A percentile compares a stretch with the other conserved stretches of the same genome.
These are phyloP conservation scores for Anguilla pacifica DNA, from an alignment of 2,797 vertebrate genomes.

Conservation along the genomic window DNA sequence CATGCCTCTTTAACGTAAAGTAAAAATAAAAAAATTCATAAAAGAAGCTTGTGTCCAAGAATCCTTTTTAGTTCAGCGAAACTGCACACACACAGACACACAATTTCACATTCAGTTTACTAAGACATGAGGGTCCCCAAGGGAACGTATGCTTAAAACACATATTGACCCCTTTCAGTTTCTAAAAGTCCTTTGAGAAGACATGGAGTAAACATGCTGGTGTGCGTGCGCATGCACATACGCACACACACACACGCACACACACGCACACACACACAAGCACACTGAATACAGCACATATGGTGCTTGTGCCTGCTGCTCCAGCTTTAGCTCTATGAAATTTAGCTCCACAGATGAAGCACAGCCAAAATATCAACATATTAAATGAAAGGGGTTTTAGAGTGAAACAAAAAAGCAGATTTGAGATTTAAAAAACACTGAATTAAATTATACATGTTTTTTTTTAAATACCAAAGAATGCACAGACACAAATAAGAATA, in stretches of 20 bases:
- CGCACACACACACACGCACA: neutral
- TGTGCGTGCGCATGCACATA: neutral
- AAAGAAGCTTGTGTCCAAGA: neutral
- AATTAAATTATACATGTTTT: neutral
- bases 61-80: neutral
- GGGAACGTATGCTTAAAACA: neutral
- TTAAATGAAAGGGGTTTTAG: neutral
- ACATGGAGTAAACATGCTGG: neutral
- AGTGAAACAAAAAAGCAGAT: neutral
- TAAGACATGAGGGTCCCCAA: neutral
- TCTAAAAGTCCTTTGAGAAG: neutral
- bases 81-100: neutral
- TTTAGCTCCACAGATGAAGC: neutral
- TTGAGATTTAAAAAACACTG: neutral
- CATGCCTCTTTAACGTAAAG: constrained; percentile 71
- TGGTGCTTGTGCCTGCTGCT: neutral
- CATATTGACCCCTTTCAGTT: neutral
- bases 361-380: neutral
- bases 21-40: constrained; percentile 57
- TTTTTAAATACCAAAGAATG: neutral
- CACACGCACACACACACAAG: constrained; percentile 6
- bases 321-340: neutral
- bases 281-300: neutral
- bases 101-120: neutral
- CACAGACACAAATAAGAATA: neutral